These are phyloP conservation scores for Seira ritae DNA, from an alignment of 2,888 invertebrate species.

Conservation along the genomic window DNA sequence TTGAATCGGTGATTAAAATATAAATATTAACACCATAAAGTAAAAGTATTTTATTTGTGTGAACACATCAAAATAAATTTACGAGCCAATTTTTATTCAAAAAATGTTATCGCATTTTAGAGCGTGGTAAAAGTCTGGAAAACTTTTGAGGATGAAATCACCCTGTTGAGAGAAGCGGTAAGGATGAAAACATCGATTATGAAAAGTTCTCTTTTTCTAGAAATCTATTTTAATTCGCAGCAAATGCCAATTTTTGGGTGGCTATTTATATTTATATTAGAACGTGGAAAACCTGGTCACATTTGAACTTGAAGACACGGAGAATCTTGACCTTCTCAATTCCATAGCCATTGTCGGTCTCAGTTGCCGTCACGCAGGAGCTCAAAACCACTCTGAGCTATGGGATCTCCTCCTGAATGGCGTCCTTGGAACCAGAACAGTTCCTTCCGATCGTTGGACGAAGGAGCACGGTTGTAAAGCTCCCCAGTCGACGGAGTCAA, in stretches of 20 bases:
- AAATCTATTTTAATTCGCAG: too few relatives aligned
- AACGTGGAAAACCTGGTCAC: background rate
- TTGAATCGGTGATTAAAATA: slow-evolving; percentile 34
- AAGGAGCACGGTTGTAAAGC: slow-evolving; percentile 38
- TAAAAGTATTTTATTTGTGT: too few relatives aligned
- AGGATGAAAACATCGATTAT: too few relatives aligned
- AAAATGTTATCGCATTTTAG: background rate
- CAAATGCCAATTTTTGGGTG: too few relatives aligned
- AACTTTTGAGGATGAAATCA: background rate
- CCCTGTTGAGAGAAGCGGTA: too few relatives aligned
- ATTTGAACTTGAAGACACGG: background rate
- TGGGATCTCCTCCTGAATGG: slow-evolving; percentile 43
- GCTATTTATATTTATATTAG: too few relatives aligned
- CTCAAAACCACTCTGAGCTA: slow-evolving; percentile 29
- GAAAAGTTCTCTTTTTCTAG: too few relatives aligned
- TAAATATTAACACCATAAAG: background rate
- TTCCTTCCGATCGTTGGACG: slow-evolving; percentile 42
- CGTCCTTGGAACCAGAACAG: slow-evolving; percentile 21
- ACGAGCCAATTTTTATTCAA: too few relatives aligned
- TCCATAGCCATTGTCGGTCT: slow-evolving; percentile 55
- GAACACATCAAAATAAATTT: too few relatives aligned
- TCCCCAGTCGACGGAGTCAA: background rate
- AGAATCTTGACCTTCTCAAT: slow-evolving; percentile 13
- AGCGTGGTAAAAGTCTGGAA: background rate
- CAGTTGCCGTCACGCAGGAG: slow-evolving; percentile 35